These are phyloP conservation scores for Crotophaga sulcirostris DNA, from an alignment of 2,113 vertebrate genomes.

Conservation along the genomic window DNA sequence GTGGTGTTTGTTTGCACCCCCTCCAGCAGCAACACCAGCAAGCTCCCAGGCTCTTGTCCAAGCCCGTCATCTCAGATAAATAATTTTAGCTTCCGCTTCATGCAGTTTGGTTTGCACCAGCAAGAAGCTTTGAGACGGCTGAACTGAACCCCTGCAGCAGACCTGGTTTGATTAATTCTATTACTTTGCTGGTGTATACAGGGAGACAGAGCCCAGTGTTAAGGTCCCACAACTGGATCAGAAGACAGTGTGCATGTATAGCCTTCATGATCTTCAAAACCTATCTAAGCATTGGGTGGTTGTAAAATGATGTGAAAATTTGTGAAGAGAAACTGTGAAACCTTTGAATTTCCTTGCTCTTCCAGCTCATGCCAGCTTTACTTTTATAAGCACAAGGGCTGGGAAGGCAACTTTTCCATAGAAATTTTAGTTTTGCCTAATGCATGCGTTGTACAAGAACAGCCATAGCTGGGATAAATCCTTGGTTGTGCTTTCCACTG, in stretches of 20 bases:
- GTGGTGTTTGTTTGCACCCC: background rate
- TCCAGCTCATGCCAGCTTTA: background rate
- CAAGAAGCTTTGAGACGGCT: accelerated
- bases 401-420: background rate
- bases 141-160: background rate
- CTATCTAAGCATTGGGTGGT: background rate
- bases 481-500: background rate
- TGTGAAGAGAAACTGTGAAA: background rate
- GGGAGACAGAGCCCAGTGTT: background rate
- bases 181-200: background rate
- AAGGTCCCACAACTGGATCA: background rate
- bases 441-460: background rate
- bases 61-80: background rate
- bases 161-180: background rate
- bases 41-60: background rate
- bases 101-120: background rate
- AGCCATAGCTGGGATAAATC: background rate
- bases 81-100: background rate
- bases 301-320: background rate
- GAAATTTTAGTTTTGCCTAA: background rate
- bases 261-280: background rate
- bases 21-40: background rate
- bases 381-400: background rate
- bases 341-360: background rate
- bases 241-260: background rate